Conservation (phyloP, 2,888 invertebrate genomes). For the Lordiphosa andalusiaca region DNA sequence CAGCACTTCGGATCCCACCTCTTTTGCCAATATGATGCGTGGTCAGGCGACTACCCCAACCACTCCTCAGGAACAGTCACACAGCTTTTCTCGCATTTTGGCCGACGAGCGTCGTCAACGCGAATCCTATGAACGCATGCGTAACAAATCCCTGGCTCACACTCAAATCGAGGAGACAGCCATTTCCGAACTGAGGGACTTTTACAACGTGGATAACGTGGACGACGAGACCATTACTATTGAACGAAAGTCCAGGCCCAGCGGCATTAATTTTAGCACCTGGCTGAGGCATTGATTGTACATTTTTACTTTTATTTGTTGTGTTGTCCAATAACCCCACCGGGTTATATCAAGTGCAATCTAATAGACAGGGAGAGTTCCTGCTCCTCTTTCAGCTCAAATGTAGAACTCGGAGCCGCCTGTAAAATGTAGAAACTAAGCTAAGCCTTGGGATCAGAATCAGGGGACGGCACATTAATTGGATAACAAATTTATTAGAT, state of each 20-base stretch:
- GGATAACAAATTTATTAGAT: constrained; percentile 47
- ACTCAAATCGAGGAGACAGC: constrained; percentile 95
- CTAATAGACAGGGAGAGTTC: constrained; percentile 6
- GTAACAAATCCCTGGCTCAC: constrained; percentile 86
- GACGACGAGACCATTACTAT: constrained; percentile 88
- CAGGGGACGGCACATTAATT: constrained; percentile 41
- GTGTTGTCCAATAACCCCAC: constrained; percentile 7
- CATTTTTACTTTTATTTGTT: constrained; percentile 18
- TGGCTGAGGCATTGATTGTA: constrained; percentile 69
- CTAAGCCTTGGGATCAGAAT: constrained; percentile 14
- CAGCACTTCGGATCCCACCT: constrained; percentile 65
- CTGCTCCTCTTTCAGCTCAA: constrained; percentile 27
- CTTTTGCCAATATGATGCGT: constrained; percentile 78
- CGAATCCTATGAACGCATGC: constrained; percentile 86
- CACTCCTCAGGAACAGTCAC: constrained; percentile 34
- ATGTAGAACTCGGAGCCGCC: constrained; percentile 71
- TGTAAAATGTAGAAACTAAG: constrained; percentile 42
- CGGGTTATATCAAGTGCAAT: constrained; percentile 7
- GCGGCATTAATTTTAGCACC: constrained; percentile 76
- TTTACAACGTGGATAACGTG: constrained; percentile 87
- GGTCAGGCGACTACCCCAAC: constrained; percentile 27
- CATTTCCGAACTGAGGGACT: constrained; percentile 87
- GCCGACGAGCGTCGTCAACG: constrained; percentile 87
- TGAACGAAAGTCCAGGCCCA: constrained; percentile 65
- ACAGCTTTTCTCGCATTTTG: constrained; percentile 83